phyloP scores from a whole-genome alignment of 2,113 vertebrate species.

The Micronycteris hirsuta region DNA sequence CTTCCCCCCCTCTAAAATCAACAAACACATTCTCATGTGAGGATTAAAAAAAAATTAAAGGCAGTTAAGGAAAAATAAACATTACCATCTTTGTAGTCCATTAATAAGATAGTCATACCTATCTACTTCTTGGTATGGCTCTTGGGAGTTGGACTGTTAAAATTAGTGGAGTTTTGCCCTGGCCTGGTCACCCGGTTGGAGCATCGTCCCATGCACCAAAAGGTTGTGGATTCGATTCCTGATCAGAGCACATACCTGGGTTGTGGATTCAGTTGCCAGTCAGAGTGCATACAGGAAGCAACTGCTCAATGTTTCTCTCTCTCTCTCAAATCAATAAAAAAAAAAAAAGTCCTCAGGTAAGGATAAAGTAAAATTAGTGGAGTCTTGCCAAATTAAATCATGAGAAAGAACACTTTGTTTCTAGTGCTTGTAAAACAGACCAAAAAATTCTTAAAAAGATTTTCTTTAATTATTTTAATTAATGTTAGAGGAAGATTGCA shows the following conservation, averaged over 20 bases:
- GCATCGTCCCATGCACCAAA: too few species aligned
- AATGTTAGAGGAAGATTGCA: neutral
- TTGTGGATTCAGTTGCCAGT: too few species aligned
- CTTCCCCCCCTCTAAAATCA: too few species aligned
- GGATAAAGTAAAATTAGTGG: neutral
- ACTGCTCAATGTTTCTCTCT: too few species aligned
- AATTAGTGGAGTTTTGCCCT: neutral
- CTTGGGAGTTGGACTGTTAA: constrained; percentile 10
- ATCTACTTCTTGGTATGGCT: neutral
- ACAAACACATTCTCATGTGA: too few species aligned
- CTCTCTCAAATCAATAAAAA: too few species aligned
- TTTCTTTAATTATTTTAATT: neutral
- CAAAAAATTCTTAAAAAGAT: neutral
- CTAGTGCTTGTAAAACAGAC: neutral
- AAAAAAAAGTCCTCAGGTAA: too few species aligned
- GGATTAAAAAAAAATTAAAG: neutral
- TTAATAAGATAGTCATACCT: neutral
- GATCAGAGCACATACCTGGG: too few species aligned
- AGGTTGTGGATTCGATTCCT: too few species aligned
- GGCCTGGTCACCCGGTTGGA: too few species aligned
- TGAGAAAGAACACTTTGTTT: neutral
- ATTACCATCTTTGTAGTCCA: neutral
- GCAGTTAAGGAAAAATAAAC: neutral
- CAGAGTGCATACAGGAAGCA: too few species aligned
- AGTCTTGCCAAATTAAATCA: constrained; percentile 5